Base-by-base conservation (phyloP, 2,113 vertebrate genomes). In the Hydropotes inermis region DNA sequence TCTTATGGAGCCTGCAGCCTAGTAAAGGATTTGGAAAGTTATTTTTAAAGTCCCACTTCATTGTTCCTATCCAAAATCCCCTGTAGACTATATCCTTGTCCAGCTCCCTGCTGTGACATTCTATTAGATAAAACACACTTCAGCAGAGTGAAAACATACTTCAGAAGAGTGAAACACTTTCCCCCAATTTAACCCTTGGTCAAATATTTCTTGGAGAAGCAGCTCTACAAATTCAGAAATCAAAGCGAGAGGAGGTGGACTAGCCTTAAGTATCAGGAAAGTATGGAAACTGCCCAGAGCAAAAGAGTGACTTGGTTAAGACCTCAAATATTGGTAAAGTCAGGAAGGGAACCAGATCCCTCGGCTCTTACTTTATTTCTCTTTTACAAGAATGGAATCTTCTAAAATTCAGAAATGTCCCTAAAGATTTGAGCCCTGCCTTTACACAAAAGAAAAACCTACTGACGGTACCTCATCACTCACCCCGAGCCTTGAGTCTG, bases 151-250 rank as follows among this genome's bases (percentile, higher is more conserved):
- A 45, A 74, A 60, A 92, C 28, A 94, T 36, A 93, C 30, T 94
- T 82, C 47, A 55, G 84, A 76, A 45, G 30, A 79, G 33, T 52
- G n/a, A 55, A 50, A 93, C 52, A 89, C 30, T 94, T 78, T 43
- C 64, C 84, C 28, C 76, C 85, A 70, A 83, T 67, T 91, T 89
- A 82, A 94, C 19, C 67, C 86, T 91, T 94, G 23, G n/a, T 94
- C 79, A 96, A 93, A 86, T 60, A 88, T 67, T 94, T 88, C 76
- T 57, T 67, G 43, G 86, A 47, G 39, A 95, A 97, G 76, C 14
- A 54, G 58, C 25, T 78, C 67, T 94, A 70, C 85, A 86, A 52
- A 74, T 33, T 93, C 85, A 86, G 76, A 82, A 97, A 93, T 91
- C 60, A 91, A 92, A 95, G 23, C 0, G 2, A 87, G 54, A 89